Evolutionary conservation across 2,888 invertebrate species (phyloP), one percentile per base, ranked within the genome.

Genomic region (Drosophila maculinotata): DNA sequence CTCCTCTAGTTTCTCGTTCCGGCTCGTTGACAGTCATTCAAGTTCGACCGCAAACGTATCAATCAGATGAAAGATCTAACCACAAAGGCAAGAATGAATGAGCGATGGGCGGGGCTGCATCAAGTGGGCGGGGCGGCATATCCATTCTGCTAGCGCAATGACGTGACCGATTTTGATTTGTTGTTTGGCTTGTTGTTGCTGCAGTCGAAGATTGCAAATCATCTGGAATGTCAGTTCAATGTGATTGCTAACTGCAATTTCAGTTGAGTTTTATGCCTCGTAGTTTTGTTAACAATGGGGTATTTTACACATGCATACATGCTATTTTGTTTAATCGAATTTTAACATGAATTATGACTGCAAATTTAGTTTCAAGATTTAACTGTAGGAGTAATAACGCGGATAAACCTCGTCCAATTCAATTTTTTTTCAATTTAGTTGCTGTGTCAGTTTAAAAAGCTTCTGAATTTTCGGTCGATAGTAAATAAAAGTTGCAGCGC

Each of bases 401-500:
- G n/a, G n/a, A 35, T 9, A n/a, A 30, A 1, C 10, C 8, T 8
- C 7, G 2, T 9, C 5, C 1, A 9, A 20, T 23, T 0, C 9
- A 3, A 1, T n/a, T 2, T 51, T 8, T 54, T 12, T n/a, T 6
- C 35, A 52, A 41, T 68, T 49, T 10, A 26, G 47, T 23, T 31
- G 60, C 44, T 8, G 20, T 17, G 31, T 38, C 31, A 26, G 33
- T 52, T 25, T 26, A 31, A 31, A 39, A 30, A 53, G 58, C 33
- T 42, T 20, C 30, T 7, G 23, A 14, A n/a, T 56, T 44, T 52
- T 30, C n/a, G 47, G n/a, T n/a, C 12, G 53, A 59, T 53, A 66
- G 84, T 79, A 76, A 79, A 76, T 84, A 71, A 81, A 65, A 66
- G 48, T 63, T 64, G 67, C 51, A 67, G 36, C 45, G 33, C 44